Conservation (phyloP, 2,113 vertebrate species). For the Galemys pyrenaicus region DNA sequence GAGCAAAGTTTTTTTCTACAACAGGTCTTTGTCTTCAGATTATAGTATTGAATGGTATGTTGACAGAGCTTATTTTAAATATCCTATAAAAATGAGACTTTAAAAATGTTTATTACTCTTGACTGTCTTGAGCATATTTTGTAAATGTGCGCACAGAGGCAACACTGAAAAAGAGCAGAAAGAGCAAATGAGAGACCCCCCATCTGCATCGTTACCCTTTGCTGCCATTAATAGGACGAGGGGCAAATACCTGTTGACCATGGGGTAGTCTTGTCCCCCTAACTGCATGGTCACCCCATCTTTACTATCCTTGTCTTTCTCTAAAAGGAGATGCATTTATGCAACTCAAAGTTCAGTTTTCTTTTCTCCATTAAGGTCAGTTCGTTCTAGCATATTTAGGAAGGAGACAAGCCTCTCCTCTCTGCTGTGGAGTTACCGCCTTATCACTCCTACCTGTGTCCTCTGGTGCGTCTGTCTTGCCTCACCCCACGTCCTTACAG, state of each 20-base stretch:
- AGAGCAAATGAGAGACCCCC: background rate
- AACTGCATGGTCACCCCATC: too few relatives aligned
- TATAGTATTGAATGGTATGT: background rate
- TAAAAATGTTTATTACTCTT: background rate
- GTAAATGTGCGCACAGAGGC: background rate
- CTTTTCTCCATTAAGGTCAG: background rate
- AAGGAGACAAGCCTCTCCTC: background rate
- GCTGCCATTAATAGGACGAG: fast-evolving
- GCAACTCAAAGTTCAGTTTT: background rate
- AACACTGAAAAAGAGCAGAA: background rate
- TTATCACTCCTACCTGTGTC: background rate
- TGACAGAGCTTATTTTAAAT: conserved; percentile 1
- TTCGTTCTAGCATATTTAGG: background rate
- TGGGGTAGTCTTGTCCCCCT: too few relatives aligned
- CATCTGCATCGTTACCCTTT: background rate
- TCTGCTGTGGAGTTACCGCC: background rate
- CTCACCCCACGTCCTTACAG: fast-evolving
- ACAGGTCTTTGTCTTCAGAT: background rate
- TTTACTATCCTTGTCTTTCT: background rate
- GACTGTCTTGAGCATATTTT: background rate
- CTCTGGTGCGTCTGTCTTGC: fast-evolving
- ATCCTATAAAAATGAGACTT: background rate
- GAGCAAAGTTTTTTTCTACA: background rate
- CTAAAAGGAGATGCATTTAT: background rate
- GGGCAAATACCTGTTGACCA: background rate